Evolutionary conservation across 2,888 invertebrate species (phyloP), one percentile per base, ranked within the genome.

Genomic region (Drosophila neotestacea): DNA sequence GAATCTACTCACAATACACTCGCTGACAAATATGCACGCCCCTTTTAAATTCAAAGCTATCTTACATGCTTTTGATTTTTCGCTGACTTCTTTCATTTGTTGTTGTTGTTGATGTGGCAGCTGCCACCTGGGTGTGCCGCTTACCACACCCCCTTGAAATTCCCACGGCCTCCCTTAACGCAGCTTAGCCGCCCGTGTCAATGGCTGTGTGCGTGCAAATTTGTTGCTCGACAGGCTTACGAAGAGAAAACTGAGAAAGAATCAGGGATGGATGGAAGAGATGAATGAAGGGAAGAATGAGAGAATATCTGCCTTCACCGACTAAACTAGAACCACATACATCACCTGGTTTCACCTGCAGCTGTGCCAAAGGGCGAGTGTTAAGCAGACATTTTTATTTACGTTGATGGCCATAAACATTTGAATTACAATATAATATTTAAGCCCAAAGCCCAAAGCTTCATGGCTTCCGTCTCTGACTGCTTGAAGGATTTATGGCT

Each of bases 391-490:
- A 83, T 77, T 86, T 77, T 86, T 86, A 85, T 88, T 86, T 83
- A 79, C 85, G 85, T 77, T 87, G 85, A 88, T 85, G 83, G 83
- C 88, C 81, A 87, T 85, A 87, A 87, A 87, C 83, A 85, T 85
- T 85, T 85, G 85, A 86, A 86, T 88, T 86, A 86, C 88, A 87
- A 83, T 88, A 83, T 86, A 77, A 88, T 88, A 79, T 82, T 85
- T 85, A 85, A 83, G 83, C 70, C 58, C 59, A 51, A 68, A 67
- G 78, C 71, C 56, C 73, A 68, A 70, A 63, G 68, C 70, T 22
- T 34, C 46, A 39, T 41, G 55, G 64, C 48, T 61, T 52, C 66
- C 58, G 41, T 36, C 32, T 54, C 59, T 59, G 62, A 42, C 59
- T 58, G 71, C 42, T 48, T 77, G 81, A 83, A 81, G 77, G 85